Conservation (phyloP, 2,797 vertebrate genomes). For the Microcaecilia unicolor region DNA sequence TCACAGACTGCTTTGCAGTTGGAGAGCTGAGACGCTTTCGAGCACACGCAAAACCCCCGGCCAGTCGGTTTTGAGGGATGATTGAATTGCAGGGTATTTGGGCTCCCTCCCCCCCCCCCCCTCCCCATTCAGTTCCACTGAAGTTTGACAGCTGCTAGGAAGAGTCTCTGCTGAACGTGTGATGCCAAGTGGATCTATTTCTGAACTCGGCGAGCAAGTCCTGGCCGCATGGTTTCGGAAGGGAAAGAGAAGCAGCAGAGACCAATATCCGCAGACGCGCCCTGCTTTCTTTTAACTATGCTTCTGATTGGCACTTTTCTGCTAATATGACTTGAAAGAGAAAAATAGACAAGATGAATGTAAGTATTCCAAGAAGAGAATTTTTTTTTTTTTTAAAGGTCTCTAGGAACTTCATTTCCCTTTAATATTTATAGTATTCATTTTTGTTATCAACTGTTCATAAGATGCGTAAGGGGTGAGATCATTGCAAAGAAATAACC, state of each 20-base stretch:
- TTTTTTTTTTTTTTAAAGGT: background rate
- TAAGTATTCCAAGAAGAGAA: conserved; percentile 40
- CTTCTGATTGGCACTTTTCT: conserved; percentile 14
- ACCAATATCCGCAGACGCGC: conserved; percentile 19
- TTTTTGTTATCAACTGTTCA: too few species aligned
- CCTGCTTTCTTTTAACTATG: conserved; percentile 41
- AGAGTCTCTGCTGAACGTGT: conserved; percentile 30
- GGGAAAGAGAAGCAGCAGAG: conserved; percentile 46
- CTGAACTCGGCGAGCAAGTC: conserved; percentile 31
- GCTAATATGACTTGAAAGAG: conserved; percentile 64
- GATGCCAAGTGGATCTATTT: conserved; percentile 47
- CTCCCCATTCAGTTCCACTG: conserved; percentile 10
- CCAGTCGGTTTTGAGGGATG: conserved; percentile 2
- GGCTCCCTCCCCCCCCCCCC: too few species aligned
- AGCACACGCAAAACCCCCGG: background rate
- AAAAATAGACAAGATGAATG: conserved; percentile 54
- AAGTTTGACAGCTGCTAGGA: conserved; percentile 28
- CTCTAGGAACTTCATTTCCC: too few species aligned
- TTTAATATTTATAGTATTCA: too few species aligned
- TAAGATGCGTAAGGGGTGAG: too few species aligned
- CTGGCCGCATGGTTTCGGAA: conserved; percentile 39
- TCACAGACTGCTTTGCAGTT: conserved; percentile 10
- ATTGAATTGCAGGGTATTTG: conserved; percentile 16
- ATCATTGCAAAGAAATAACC: too few species aligned
- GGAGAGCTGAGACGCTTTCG: conserved; percentile 25